Evolutionary conservation across 2,888 invertebrate species (phyloP).

Genomic region (Agrotis ipsilon): DNA sequence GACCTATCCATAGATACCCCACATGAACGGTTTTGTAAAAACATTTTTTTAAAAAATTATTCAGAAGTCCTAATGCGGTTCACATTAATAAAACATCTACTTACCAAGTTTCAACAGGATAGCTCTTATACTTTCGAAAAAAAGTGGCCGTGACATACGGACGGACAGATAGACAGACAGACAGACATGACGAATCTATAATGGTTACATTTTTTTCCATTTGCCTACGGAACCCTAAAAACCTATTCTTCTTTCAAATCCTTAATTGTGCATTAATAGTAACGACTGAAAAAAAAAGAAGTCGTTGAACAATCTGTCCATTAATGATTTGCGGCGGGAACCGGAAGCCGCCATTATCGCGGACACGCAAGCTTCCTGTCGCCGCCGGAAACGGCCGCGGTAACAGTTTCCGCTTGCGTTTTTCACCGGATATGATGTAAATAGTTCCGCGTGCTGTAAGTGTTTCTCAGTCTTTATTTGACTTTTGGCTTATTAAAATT

Average conservation of each 20-base stretch:
- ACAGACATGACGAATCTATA: too few species aligned
- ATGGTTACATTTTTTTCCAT: too few species aligned
- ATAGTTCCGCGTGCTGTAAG: conserved; percentile 68
- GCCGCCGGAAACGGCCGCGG: conserved; percentile 82
- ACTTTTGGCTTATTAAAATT: conserved; percentile 27
- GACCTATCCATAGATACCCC: too few species aligned
- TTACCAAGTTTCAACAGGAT: too few species aligned
- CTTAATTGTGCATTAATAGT: conserved; percentile 49
- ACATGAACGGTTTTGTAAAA: too few species aligned
- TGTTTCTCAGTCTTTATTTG: conserved; percentile 44
- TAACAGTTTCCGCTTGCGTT: conserved; percentile 83
- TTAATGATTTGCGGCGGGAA: conserved; percentile 74
- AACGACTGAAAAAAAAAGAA: conserved; percentile 47
- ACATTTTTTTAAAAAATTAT: too few species aligned
- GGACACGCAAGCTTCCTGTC: conserved; percentile 80
- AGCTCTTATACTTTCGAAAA: too few species aligned
- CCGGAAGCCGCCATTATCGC: conserved; percentile 79
- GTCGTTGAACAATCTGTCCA: conserved; percentile 67
- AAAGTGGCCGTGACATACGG: too few species aligned
- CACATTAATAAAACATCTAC: too few species aligned
- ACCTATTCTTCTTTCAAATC: background rate
- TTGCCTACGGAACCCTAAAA: too few species aligned
- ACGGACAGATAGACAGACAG: too few species aligned
- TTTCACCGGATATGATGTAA: conserved; percentile 82
- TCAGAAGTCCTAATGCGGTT: too few species aligned